Percentiles rank a stretch among this genome's conserved stretches.
Conservation (phyloP, 2,113 vertebrate genomes). For the Myxocyprinus asiaticus region DNA sequence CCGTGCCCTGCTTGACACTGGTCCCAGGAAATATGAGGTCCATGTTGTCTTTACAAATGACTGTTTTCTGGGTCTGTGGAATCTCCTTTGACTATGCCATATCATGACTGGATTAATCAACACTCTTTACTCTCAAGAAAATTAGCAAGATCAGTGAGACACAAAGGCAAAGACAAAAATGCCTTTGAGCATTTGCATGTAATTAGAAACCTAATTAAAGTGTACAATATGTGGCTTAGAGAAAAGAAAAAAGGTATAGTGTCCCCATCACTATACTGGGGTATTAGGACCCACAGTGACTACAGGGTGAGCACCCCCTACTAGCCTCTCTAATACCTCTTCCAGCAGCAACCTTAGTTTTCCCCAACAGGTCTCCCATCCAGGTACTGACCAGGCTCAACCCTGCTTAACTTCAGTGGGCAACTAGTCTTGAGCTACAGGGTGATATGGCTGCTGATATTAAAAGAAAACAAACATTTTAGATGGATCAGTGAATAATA, state of each 20-base stretch:
- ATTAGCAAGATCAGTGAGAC: conserved; percentile 35
- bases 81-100: not conserved
- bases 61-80: conserved; percentile 3
- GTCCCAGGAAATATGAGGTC: conserved; percentile 6
- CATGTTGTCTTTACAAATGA: conserved; percentile 2
- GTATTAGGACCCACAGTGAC: too few species aligned
- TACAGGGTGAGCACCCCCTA: too few species aligned
- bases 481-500: conserved; percentile 34
- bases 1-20: not conserved
- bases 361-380: too few species aligned
- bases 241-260: too few species aligned
- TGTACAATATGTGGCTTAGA: conserved; percentile 49
- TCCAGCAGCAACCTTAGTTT: too few species aligned
- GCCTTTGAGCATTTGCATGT: conserved; percentile 28
- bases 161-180: conserved; percentile 33
- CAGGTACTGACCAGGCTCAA: too few species aligned
- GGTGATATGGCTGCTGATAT: not conserved
- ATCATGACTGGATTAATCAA: not conserved
- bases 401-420: too few species aligned
- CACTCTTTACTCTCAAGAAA: not conserved
- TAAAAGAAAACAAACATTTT: conserved; percentile 48
- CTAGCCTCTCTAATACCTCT: too few species aligned
- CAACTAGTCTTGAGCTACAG: too few species aligned
- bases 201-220: conserved; percentile 48
- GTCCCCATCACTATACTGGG: too few species aligned